Conservation (phyloP, 2,113 vertebrate species). For the Indicator indicator region DNA sequence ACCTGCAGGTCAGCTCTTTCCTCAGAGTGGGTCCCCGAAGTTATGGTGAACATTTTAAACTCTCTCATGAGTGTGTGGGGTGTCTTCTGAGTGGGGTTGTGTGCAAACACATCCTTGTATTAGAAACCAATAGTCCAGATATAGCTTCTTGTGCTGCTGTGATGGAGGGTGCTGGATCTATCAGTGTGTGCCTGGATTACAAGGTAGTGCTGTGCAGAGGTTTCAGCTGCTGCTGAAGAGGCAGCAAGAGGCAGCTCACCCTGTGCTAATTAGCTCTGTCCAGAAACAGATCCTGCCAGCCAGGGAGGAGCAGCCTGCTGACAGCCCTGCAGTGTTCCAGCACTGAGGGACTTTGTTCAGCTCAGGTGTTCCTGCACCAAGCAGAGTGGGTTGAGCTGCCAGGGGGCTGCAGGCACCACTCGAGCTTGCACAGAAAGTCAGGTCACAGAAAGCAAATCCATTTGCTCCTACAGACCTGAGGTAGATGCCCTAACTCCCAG, state of each 20-base stretch:
- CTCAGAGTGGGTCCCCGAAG: background rate
- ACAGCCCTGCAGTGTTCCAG: background rate
- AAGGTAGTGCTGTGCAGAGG: background rate
- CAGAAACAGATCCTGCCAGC: background rate
- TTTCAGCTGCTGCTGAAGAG: background rate
- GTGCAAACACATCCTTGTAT: background rate
- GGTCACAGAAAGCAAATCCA: background rate
- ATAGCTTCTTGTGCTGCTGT: fast-evolving
- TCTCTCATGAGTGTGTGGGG: background rate
- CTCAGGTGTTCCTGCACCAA: background rate
- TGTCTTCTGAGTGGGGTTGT: fast-evolving
- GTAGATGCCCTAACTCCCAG: background rate
- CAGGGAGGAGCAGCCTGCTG: background rate
- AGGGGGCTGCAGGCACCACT: background rate
- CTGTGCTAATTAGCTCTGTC: background rate
- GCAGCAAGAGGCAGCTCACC: background rate
- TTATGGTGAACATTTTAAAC: background rate
- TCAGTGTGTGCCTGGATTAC: background rate
- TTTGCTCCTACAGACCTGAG: background rate
- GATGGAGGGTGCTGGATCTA: background rate
- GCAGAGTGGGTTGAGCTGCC: background rate
- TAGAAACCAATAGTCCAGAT: background rate
- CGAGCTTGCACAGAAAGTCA: background rate
- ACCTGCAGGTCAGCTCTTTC: background rate
- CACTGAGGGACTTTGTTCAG: background rate